phyloP scores from a whole-genome alignment of 1,140 invertebrate genomes.

The Zelostemma sp. region DNA sequence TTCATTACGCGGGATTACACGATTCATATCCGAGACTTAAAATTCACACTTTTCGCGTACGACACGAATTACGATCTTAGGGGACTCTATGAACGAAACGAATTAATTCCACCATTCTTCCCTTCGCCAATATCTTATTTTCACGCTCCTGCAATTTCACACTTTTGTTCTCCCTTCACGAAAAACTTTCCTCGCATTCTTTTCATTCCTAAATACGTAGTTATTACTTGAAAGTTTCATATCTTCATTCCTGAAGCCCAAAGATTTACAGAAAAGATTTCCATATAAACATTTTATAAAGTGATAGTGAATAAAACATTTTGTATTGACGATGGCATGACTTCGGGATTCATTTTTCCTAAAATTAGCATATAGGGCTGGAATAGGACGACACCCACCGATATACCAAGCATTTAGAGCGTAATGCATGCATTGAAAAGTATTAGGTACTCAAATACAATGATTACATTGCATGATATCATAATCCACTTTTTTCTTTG shows the following conservation, averaged over 20 bases:
- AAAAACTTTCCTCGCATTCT: neutral
- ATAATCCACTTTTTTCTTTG: neutral
- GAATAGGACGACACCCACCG: conserved; percentile 51
- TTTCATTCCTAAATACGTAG: neutral
- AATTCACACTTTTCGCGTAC: conserved; percentile 51
- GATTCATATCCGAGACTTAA: conserved; percentile 57
- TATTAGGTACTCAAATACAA: conserved; percentile 65
- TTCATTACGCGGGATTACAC: conserved; percentile 58
- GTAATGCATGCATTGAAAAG: conserved; percentile 66
- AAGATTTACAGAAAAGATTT: neutral
- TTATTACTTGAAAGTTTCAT: neutral
- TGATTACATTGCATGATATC: conserved; percentile 57
- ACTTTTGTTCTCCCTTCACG: conserved; percentile 5
- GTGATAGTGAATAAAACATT: too few relatives aligned
- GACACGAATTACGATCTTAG: conserved; percentile 52
- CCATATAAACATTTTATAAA: neutral
- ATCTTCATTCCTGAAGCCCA: too few relatives aligned
- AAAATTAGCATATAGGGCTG: conserved; percentile 54
- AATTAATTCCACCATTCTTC: conserved; percentile 50
- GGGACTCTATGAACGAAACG: conserved; percentile 41
- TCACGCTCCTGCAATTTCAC: neutral
- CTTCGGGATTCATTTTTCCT: conserved; percentile 40
- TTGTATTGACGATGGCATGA: too few relatives aligned
- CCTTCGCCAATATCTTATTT: conserved; percentile 13
- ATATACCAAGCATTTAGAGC: conserved; percentile 57